Evolutionary conservation across 2,113 vertebrate genomes (phyloP).

Genomic region (Penelope pileata): DNA sequence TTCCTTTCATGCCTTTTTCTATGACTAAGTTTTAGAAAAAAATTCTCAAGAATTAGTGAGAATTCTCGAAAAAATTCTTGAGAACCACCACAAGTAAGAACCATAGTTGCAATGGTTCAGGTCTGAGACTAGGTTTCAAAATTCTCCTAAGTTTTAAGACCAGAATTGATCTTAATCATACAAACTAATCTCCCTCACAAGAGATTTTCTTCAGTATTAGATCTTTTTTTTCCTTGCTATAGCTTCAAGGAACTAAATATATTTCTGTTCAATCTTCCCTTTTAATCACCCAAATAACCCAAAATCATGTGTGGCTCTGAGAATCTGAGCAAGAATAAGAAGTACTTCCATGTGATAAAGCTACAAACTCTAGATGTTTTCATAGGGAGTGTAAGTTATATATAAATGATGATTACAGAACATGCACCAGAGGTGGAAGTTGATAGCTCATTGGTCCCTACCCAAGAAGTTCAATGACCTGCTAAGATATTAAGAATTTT

Average conservation of each 20-base stretch:
- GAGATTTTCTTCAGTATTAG: background rate
- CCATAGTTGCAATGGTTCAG: background rate
- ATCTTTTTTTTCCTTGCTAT: background rate
- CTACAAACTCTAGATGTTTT: background rate
- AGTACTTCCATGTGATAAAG: background rate
- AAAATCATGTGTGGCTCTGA: background rate
- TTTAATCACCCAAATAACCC: background rate
- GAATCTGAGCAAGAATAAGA: background rate
- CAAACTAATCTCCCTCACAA: background rate
- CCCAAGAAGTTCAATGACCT: background rate
- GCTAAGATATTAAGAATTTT: background rate
- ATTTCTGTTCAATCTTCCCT: background rate
- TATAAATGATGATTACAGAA: conserved; percentile 14
- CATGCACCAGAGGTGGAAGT: background rate
- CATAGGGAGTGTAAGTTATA: background rate
- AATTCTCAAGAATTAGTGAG: no score
- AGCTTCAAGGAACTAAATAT: background rate
- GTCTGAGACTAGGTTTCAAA: background rate
- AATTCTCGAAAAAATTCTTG: background rate
- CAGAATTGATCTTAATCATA: background rate
- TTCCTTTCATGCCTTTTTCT: background rate
- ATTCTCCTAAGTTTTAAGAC: background rate
- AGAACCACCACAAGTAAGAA: background rate
- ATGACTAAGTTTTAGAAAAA: background rate
- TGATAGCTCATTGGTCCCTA: background rate